Conservation (phyloP, 2,797 vertebrate genomes). For the Oceanodroma leucorhoa region DNA sequence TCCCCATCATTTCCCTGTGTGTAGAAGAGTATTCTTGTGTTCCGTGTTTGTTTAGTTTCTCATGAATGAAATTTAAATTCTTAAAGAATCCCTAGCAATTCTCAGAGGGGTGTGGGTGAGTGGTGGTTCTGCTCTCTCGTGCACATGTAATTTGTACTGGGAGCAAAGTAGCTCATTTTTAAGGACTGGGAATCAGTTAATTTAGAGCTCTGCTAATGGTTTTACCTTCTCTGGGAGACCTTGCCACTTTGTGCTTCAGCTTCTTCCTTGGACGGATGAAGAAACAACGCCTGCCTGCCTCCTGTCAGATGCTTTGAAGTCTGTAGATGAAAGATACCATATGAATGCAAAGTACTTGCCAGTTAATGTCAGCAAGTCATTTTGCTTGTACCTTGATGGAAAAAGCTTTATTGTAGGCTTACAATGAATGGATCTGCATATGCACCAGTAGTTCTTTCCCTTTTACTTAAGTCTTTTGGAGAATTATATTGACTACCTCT, state of each 20-base stretch:
- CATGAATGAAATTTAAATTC: slow-evolving; percentile 42
- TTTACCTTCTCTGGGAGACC: slow-evolving; percentile 44
- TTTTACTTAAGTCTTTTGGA: slow-evolving; percentile 1
- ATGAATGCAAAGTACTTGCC: slow-evolving; percentile 59
- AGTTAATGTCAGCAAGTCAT: slow-evolving; percentile 60
- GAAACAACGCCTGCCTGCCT: slow-evolving; percentile 27
- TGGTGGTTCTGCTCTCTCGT: not conserved
- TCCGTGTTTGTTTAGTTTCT: slow-evolving; percentile 34
- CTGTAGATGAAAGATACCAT: slow-evolving; percentile 61
- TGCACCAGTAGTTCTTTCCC: slow-evolving; percentile 11
- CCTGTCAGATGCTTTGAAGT: slow-evolving; percentile 60
- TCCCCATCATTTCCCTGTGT: not conserved
- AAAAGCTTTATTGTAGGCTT: slow-evolving; percentile 40
- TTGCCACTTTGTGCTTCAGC: slow-evolving; percentile 1
- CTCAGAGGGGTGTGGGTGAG: not conserved
- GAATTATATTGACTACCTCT: slow-evolving; percentile 16
- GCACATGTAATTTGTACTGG: not conserved
- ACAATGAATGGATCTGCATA: slow-evolving; percentile 53
- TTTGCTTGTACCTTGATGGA: slow-evolving; percentile 47
- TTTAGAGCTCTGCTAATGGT: slow-evolving; percentile 28
- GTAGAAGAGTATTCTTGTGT: not conserved
- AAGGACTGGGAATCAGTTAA: not conserved
- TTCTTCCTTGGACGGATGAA: not conserved
- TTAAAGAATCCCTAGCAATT: not conserved
- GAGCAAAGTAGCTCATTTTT: not conserved